Evolutionary conservation across 2,888 invertebrate species (phyloP), one percentile per base, ranked within the genome.

Genomic region (Drosophila trichaetosa): DNA sequence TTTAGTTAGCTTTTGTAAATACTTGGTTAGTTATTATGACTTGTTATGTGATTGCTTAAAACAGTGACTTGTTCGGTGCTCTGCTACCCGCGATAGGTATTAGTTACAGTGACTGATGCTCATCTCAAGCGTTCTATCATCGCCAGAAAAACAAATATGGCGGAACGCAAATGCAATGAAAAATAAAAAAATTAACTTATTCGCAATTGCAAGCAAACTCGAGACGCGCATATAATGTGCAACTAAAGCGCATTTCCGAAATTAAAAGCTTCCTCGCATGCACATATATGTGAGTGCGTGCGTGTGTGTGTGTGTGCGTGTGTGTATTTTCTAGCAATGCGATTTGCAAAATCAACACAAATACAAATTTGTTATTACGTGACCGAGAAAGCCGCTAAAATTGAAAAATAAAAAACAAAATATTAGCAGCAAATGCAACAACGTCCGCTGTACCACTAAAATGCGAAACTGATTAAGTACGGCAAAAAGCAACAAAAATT

Each of bases 371-470:
- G 69, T 87, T 89, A 89, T 89, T 85, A 85, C 89, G 85, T 85
- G 89, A 85, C 85, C 75, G 73, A 81, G 75, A 87, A 85, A 89
- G 85, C 85, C 85, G 85, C 89, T 77, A 75, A 79, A 77, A 64
- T 69, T 84, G 27, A 73, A 74, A 57, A 40, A 21, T 16, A 40
- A 8, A 61, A 63, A 66, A 46, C n/a, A 46, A 56, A 60, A 31
- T 40, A 34, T 36, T 34, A 34, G 24, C 38, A 54, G 40, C 57
- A 40, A 40, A 31, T 6, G 29, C 29, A 40, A 49, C 6, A 51
- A 29, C 13, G 31, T 31, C 31, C 8, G 58, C 56, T 40, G 71
- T 63, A 53, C 61, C 63, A 49, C 21, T 51, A 46, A 67, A 46
- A 80, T 78, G 78, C 58, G 27, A 13, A 76, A 66, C 34, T 80